Base-by-base conservation (phyloP, 2,797 vertebrate genomes). In the Enteromius fasciolatus region DNA sequence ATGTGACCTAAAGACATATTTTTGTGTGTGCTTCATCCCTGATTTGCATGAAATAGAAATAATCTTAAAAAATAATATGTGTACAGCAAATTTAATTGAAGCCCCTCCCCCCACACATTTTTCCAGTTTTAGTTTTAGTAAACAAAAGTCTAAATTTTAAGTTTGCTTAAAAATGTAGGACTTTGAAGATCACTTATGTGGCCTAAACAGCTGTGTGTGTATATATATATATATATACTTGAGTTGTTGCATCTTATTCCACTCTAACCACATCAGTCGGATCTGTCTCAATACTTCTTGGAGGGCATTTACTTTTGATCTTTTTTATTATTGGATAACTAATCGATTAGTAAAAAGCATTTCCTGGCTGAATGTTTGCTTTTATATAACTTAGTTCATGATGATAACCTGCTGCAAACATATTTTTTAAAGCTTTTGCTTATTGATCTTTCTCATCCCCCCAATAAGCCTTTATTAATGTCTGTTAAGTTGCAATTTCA, bases 401-500 rank as follows among this genome's bases (percentile, higher is more conserved):
- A 70, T 76, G 80, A 15, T 67, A 73, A 63, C 82, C 81, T 78
- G 57, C 41, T 66, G 36, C 36, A 69, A 81, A 54, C 52, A 14
- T 3, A 48, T 48, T 17, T 78, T 36, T 31, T 23, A 17, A 67
- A 52, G 18, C 25, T 33, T 31, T 73, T 70, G 52, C 46, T 63
- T 59, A 75, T 82, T 66, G 36, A 73, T 68, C 79, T 57, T 73
- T 66, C 59, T 75, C 75, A 68, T 74, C 50, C 69, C 73, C 25
- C 59, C 67, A 61, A 50, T 67, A 63, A 72, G 59, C 36, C 28
- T 48, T 17, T 80, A 46, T 57, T 59, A 70, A 80, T 70, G 36
- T 57, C 52, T n/a, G 66, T 70, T 46, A 44, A 18, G 50, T 69
- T 70, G 25, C 18, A 18, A 17, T 68, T 52, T 44, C 6, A 33